These are phyloP conservation scores for Chloebia gouldiae DNA, from an alignment of 2,113 vertebrate genomes.

Conservation along the genomic window DNA sequence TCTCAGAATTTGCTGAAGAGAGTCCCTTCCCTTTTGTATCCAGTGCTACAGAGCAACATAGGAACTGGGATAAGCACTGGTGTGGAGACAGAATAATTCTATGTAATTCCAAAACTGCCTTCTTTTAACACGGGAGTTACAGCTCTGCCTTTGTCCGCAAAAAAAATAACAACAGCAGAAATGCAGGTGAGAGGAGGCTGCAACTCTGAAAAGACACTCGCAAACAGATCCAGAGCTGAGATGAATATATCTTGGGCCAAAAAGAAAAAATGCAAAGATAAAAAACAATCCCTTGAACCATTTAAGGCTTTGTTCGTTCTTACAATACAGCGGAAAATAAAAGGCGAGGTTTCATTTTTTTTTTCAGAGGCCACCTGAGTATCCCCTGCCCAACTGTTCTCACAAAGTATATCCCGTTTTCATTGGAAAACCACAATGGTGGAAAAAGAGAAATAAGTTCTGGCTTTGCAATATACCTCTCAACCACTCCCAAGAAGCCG, in stretches of 20 bases:
- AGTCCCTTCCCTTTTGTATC: background rate
- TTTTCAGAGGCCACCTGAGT: conserved; percentile 13
- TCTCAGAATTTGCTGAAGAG: background rate
- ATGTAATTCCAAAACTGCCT: background rate
- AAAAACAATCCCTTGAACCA: background rate
- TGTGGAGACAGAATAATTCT: background rate
- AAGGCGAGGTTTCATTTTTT: background rate
- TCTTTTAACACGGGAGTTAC: background rate
- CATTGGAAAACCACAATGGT: conserved; percentile 32
- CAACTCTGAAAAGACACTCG: background rate
- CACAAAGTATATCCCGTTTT: background rate
- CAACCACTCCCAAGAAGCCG: background rate
- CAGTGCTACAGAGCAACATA: background rate
- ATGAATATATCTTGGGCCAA: background rate
- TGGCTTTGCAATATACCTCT: background rate
- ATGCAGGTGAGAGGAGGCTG: background rate
- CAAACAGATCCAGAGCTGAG: background rate
- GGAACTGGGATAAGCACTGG: background rate
- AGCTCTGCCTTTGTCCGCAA: background rate
- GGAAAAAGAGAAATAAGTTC: background rate
- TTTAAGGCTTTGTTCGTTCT: background rate
- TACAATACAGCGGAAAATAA: background rate
- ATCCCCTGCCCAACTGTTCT: background rate
- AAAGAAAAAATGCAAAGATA: background rate
- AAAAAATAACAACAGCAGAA: background rate